Conservation (phyloP, 2,797 vertebrate species). For the Poeciliopsis presidionis region DNA sequence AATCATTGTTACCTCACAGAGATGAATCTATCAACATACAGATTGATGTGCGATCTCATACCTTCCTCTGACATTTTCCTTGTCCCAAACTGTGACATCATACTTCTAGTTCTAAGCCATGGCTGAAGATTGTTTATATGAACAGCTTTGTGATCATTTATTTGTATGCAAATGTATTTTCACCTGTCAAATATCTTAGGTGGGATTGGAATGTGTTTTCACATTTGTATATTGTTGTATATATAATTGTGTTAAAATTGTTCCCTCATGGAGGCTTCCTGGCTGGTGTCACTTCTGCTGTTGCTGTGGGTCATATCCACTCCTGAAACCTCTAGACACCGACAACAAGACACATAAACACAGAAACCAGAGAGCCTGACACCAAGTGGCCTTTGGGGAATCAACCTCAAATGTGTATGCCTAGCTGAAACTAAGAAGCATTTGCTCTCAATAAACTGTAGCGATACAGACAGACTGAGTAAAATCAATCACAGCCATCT, state of each 20-base stretch:
- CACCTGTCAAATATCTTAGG: conserved; percentile 35
- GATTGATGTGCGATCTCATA: background rate
- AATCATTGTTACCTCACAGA: conserved; percentile 8
- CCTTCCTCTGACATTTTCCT: conserved; percentile 23
- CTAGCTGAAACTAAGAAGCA: conserved; percentile 16
- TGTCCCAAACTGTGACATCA: conserved; percentile 8
- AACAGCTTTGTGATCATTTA: conserved; percentile 5
- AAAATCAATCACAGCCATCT: conserved; percentile 1
- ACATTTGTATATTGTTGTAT: background rate
- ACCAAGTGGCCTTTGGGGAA: conserved; percentile 14
- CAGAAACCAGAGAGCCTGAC: conserved; percentile 33
- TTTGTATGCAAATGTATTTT: background rate
- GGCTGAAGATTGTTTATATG: conserved; percentile 16
- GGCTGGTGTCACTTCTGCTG: conserved; percentile 28
- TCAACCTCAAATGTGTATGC: conserved; percentile 9
- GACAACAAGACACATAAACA: conserved; percentile 31
- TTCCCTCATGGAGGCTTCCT: conserved; percentile 22
- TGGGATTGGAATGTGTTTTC: conserved; percentile 9
- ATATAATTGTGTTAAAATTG: conserved; percentile 18
- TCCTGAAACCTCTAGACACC: conserved; percentile 29
- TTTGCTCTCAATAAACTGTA: conserved; percentile 14
- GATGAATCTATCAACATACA: conserved; percentile 1
- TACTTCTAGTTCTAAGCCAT: conserved; percentile 15
- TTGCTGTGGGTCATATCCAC: conserved; percentile 37
- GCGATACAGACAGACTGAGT: conserved; percentile 2